phyloP scores from a whole-genome alignment of 2,888 invertebrate species.

The Cerceris ruficornis region DNA sequence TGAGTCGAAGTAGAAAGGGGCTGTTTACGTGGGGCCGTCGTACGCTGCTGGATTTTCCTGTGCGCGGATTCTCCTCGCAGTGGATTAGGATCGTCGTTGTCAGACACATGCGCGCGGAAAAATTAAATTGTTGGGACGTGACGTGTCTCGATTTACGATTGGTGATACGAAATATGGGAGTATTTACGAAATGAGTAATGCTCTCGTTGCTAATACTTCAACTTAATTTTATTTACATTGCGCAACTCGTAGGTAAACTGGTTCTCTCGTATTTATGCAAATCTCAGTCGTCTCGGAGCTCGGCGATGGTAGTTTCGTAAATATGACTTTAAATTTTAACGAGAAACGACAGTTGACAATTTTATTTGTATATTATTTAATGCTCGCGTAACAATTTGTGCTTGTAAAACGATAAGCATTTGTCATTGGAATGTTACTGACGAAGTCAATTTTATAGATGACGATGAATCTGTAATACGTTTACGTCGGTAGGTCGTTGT shows the following conservation, averaged over 20 bases:
- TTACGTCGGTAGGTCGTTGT: neutral
- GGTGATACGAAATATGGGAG: neutral
- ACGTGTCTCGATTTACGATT: neutral
- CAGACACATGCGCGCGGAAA: constrained; percentile 8
- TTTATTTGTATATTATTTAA: no score
- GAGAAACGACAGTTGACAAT: no score
- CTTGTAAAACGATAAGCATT: no score
- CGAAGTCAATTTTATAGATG: neutral
- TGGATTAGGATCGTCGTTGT: constrained; percentile 19
- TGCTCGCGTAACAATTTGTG: no score
- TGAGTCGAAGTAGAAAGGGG: neutral
- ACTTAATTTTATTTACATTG: no score
- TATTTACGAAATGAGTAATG: neutral
- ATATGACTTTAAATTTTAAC: no score
- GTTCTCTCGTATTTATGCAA: no score
- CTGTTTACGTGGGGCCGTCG: neutral
- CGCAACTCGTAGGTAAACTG: no score
- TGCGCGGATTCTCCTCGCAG: constrained; percentile 12
- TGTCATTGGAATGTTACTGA: no score
- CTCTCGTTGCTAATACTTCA: neutral
- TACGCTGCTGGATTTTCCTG: neutral
- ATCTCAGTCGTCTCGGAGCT: no score
- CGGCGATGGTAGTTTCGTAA: no score
- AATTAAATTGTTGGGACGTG: neutral
- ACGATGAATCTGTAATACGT: neutral